Percentiles rank a stretch among this genome's conserved stretches.
Evolutionary conservation across 2,888 invertebrate species (phyloP).

Genomic region (Didymodactylos carnosus): DNA sequence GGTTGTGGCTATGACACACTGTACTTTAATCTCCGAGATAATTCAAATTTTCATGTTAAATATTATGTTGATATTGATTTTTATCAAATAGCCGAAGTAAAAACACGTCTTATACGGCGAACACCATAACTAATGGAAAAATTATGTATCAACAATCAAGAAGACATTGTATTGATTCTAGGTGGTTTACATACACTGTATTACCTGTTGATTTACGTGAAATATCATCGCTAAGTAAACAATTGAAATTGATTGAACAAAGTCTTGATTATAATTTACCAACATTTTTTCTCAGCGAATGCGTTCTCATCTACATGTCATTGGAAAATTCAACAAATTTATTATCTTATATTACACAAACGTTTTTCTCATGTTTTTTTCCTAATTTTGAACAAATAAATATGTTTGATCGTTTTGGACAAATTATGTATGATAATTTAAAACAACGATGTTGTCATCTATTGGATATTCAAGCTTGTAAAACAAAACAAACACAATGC

Average conservation of each 20-base stretch:
- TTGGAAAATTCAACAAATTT: slow-evolving; percentile 44
- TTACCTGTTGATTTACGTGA: slow-evolving; percentile 3
- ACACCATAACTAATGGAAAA: slow-evolving; percentile 61
- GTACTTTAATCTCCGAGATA: slow-evolving; percentile 62
- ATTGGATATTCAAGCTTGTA: slow-evolving; percentile 58
- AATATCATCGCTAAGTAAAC: neutral
- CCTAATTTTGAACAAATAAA: slow-evolving; percentile 92
- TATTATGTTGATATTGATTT: slow-evolving; percentile 86
- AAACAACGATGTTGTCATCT: slow-evolving; percentile 62
- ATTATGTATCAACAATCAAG: slow-evolving; percentile 48
- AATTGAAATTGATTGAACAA: slow-evolving; percentile 43
- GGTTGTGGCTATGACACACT: slow-evolving; percentile 92
- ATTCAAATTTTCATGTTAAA: slow-evolving; percentile 20
- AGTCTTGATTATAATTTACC: slow-evolving; percentile 53
- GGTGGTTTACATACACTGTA: too few relatives aligned
- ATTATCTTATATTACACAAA: slow-evolving; percentile 55
- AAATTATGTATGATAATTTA: slow-evolving; percentile 73
- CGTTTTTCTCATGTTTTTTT: slow-evolving; percentile 63
- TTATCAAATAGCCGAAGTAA: slow-evolving; percentile 66
- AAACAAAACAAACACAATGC: slow-evolving; percentile 53
- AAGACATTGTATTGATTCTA: too few relatives aligned
- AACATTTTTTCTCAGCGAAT: slow-evolving; percentile 80
- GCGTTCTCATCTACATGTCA: slow-evolving; percentile 87
- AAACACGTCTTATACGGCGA: slow-evolving; percentile 70
- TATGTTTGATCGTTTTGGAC: slow-evolving; percentile 84